phyloP scores from a whole-genome alignment of 2,113 vertebrate genomes.

The Thalassarche chlororhynchos region DNA sequence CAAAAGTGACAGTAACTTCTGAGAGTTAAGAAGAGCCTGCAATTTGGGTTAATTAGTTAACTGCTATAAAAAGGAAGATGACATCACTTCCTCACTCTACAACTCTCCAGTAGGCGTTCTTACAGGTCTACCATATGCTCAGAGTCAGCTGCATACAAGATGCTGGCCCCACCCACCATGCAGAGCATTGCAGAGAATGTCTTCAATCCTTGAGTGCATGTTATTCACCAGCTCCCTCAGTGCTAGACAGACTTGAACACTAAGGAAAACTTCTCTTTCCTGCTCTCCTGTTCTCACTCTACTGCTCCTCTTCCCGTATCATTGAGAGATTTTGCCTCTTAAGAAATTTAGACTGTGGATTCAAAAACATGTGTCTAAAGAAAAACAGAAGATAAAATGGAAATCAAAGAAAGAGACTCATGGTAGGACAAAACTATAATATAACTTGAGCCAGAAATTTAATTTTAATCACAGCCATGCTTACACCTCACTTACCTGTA shows the following conservation, averaged over 20 bases:
- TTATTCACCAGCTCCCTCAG: not conserved
- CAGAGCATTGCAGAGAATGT: not conserved
- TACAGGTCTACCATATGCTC: not conserved
- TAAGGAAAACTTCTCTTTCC: not conserved
- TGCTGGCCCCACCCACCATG: accelerated
- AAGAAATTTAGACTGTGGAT: not conserved
- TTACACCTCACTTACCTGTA: not conserved
- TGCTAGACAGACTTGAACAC: not conserved
- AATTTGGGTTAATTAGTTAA: not conserved
- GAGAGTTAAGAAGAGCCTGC: not conserved
- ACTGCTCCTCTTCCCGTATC: not conserved
- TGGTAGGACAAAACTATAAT: not conserved
- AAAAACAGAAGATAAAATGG: not conserved
- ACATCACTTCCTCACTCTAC: not conserved
- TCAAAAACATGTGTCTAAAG: not conserved
- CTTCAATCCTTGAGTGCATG: accelerated
- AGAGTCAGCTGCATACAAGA: not conserved
- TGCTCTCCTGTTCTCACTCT: not conserved
- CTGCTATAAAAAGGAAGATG: not conserved
- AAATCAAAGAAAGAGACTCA: not conserved
- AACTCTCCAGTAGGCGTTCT: not conserved
- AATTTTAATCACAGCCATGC: not conserved
- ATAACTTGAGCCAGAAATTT: not conserved
- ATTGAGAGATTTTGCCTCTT: not conserved
- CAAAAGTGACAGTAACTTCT: not conserved